Evolutionary conservation across 37 sponge, comb jelly and placozoan genomes (phyloP), one percentile per base, ranked within the genome.

Genomic region (Ephydatia muelleri): DNA sequence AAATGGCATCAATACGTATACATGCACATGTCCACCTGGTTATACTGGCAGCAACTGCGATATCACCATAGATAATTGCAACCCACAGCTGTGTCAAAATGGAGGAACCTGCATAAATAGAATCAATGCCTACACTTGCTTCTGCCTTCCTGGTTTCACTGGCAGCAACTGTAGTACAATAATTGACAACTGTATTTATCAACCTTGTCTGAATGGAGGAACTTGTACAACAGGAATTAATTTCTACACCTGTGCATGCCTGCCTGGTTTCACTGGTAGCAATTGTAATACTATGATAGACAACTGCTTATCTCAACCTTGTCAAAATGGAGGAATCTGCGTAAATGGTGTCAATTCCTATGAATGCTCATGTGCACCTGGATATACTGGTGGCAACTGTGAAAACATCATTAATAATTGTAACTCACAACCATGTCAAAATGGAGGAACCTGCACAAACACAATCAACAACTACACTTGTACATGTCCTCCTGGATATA

Each of bases 311-410:
- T 68, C 90, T 2, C 30, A 84, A 28, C 90, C 90, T 27, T 89
- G 90, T 79, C 37, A 77, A 64, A 89, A 89, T 85, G 88, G 88
- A 30, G 83, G 83, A 27, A 88, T n/a, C 12, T 88, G 88, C 38
- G 23, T 71, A n/a, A 83, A 88, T 88, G 83, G 36, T 31, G 39
- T 77, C 22, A 83, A 82, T 49, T 34, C 49, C 13, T 82, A 74
- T 38, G 11, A 35, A 13, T 88, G 88, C 81, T 6, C 49, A 12
- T 89, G 89, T 25, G 19, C 27, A 19, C 75, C 83, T 38, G 88
- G 83, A 29, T 86, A 35, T 30, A 86, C 80, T 2, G 87, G 81
- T 29, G 26, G 35, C 21, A 31, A 31, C 22, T 77, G 75, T 43
- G 82, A 65, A 36, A 38, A 19, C 2, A 75, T 69, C 12, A 82